phyloP scores from a whole-genome alignment of 1,140 invertebrate species.

The Diorhabda elongata region DNA sequence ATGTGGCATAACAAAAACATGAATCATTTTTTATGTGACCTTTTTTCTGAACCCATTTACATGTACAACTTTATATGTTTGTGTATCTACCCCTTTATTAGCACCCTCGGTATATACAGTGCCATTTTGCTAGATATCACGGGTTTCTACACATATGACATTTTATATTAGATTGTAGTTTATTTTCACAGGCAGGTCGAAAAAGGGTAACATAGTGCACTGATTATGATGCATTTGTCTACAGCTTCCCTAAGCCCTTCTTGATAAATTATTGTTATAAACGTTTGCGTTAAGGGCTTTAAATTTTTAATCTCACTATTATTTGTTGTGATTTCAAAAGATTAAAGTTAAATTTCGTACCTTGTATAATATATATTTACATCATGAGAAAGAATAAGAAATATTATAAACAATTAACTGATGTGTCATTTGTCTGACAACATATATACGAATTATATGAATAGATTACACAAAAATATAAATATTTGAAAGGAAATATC shows the following conservation, averaged over 20 bases:
- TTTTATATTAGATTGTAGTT: background rate
- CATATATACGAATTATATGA: background rate
- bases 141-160: background rate
- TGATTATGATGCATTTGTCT: background rate
- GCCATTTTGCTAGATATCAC: background rate
- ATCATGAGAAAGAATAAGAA: background rate
- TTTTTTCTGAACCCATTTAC: background rate
- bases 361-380: background rate
- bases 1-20: no score
- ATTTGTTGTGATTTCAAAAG: background rate
- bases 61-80: background rate
- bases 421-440: background rate
- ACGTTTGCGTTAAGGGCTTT: background rate
- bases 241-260: background rate
- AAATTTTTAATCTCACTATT: background rate
- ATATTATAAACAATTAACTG: background rate
- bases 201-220: background rate
- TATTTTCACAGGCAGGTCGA: background rate
- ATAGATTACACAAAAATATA: background rate
- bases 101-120: background rate
- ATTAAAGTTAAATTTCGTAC: background rate
- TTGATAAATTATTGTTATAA: background rate
- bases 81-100: background rate
- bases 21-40: background rate
- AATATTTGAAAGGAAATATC: background rate